Evolutionary conservation across 2,113 vertebrate species (phyloP), one percentile per base, ranked within the genome.

Genomic region (Tinamus guttatus): DNA sequence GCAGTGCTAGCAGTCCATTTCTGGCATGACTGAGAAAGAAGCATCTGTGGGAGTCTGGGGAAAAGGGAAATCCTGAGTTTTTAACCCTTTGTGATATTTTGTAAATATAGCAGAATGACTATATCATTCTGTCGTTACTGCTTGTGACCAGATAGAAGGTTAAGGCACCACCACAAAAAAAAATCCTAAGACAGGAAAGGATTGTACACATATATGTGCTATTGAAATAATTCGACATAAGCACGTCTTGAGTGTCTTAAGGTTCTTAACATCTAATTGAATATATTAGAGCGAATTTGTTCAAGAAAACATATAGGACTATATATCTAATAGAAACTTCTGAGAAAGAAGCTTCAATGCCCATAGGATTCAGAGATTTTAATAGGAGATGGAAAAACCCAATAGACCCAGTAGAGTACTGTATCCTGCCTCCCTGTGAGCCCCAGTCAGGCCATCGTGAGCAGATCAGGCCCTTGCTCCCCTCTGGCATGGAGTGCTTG

Each of bases 11-110:
- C 6, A 81, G 15, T 45, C 20, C 18, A 21, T 16, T 79, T 43
- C 45, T 45, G n/a, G 18, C 5, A n/a, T 2, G 5, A 11, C 16
- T 83, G 43, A 69, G 38, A 89, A 82, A 73, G 24, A 36, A 80
- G 7, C 4, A 28, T 34, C 25, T 4, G 8, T 21, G 6, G 2
- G 9, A 9, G 3, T 20, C 21, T 64, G 24, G 7, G 28, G 27
- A 59, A 59, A 12, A 38, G 28, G 19, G 22, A 70, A 79, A 64
- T 3, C 20, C 56, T 62, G 14, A 43, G 11, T 5, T 75, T 70
- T 62, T 34, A 63, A 56, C 65, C 5, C 9, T 77, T 68, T 36
- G 27, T 8, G 51, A 20, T n/a, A 4, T 0, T 56, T n/a, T 79
- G 27, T 52, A 79, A 34, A 25, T 60, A 3, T 18, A 70, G 24